These are phyloP conservation scores for Pseudomyrmex pallidus DNA, from an alignment of 1,140 invertebrate genomes.

Conservation along the genomic window DNA sequence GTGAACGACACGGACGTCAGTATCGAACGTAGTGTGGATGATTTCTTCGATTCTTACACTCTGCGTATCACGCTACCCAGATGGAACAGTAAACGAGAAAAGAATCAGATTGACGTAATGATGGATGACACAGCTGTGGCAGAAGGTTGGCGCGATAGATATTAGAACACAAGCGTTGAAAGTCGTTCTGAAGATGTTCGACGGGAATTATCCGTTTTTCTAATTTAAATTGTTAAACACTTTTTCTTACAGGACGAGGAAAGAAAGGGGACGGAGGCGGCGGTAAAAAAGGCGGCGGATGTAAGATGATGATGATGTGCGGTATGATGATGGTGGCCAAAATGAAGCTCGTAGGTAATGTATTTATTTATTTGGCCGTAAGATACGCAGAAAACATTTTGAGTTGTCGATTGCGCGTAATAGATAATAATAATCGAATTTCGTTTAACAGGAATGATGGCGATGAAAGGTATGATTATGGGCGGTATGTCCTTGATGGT, in stretches of 20 bases:
- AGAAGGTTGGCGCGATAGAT: slow-evolving; percentile 74
- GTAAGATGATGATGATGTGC: slow-evolving; percentile 89
- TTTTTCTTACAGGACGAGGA: slow-evolving; percentile 72
- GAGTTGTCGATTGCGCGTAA: not conserved
- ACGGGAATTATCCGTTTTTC: not conserved
- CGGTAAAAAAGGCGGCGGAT: slow-evolving; percentile 82
- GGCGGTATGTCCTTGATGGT: slow-evolving; percentile 87
- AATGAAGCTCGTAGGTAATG: slow-evolving; percentile 87
- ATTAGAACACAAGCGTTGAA: not conserved
- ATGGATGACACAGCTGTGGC: slow-evolving; percentile 74
- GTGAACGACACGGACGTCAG: slow-evolving; percentile 74
- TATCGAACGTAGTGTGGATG: slow-evolving; percentile 85
- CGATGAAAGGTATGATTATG: slow-evolving; percentile 87
- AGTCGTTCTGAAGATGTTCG: not conserved
- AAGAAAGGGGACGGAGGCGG: slow-evolving; percentile 69
- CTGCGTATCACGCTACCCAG: slow-evolving; percentile 82
- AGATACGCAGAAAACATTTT: not conserved
- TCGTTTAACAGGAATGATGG: slow-evolving; percentile 85
- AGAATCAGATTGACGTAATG: slow-evolving; percentile 82
- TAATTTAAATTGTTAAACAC: not conserved
- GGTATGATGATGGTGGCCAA: slow-evolving; percentile 86
- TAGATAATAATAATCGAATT: slow-evolving; percentile 51
- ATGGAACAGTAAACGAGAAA: slow-evolving; percentile 76
- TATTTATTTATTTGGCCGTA: not conserved
- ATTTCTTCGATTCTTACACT: slow-evolving; percentile 86